Conservation (phyloP, 2,113 vertebrate genomes). For the Rallus limicola region DNA sequence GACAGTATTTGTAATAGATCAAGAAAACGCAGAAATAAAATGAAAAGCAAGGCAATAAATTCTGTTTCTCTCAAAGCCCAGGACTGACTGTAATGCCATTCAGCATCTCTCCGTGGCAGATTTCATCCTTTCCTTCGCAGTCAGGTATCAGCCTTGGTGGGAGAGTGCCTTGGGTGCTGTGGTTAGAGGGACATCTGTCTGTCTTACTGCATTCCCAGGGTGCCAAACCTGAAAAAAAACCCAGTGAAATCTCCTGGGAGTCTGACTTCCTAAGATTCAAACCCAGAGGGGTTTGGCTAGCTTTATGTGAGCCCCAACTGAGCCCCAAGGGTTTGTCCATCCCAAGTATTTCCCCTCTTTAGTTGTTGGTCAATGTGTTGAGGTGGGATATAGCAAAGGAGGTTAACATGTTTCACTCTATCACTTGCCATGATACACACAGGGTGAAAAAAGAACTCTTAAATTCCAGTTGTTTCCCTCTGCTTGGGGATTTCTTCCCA, state of each 20-base stretch:
- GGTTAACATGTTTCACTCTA: neutral
- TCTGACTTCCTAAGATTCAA: neutral
- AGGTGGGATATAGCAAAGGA: neutral
- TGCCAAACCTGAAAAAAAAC: neutral
- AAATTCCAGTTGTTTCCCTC: neutral
- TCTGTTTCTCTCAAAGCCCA: neutral
- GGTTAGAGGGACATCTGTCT: rapidly evolving
- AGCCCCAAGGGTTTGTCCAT: neutral
- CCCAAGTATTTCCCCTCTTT: neutral
- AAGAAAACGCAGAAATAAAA: neutral
- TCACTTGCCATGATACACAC: neutral
- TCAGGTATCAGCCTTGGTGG: neutral
- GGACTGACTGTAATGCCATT: neutral
- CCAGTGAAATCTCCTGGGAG: neutral
- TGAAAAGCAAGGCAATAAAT: neutral
- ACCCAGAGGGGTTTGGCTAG: neutral
- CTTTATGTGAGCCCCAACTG: rapidly evolving
- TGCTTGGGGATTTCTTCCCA: neutral
- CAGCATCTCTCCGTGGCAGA: neutral
- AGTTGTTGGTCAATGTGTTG: neutral
- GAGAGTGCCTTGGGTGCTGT: neutral
- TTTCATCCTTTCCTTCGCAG: neutral
- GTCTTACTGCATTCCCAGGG: neutral
- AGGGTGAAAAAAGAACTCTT: neutral
- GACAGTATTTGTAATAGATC: neutral